Base-by-base conservation (phyloP, 2,797 vertebrate genomes). In the Rallus crepitans region DNA sequence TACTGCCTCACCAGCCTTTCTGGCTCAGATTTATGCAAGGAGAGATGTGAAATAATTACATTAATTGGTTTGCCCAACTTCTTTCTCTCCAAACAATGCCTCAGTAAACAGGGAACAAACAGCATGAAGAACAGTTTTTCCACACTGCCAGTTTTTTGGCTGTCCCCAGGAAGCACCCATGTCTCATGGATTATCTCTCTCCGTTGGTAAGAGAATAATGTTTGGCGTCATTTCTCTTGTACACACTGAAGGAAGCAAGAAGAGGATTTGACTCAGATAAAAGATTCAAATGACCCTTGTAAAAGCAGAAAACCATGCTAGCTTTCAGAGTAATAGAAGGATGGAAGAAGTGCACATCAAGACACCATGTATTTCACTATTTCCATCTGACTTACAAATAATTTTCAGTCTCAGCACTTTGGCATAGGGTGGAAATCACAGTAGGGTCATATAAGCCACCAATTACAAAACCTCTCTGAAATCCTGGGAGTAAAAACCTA, bases 211-310 rank as follows among this genome's bases (percentile, higher is more conserved):
- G 71, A 91, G 75, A 91, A 65, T 65, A 33, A 69, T 69, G 65
- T 87, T 94, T 3, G 5, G 79, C 94, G 87, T 89, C 76, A 78
- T 75, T 72, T 86, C 89, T 93, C 79, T 91, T 19, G 0, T 66
- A 42, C 27, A 30, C 82, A 87, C 59, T 91, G 65, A 75, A 92
- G 91, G 79, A 96, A 89, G 79, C 79, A 87, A 80, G 71, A 85
- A 57, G 50, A 72, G 86, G 78, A 72, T 78, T 95, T 90, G 88
- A 68, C 86, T 93, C 78, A 65, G 78, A 87, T 90, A 70, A 95
- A 95, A 94, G 86, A 93, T 75, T 94, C 60, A 92, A 78, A 82
- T 84, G 93, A 96, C 86, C 90, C 90, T 82, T 92, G 61, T 90
- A 90, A 96, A 85, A 89, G 83, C 48, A 89, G 37, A 30, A 89